Evolutionary conservation across 2,888 invertebrate species (phyloP).

Genomic region (Ochropacha duplaris): DNA sequence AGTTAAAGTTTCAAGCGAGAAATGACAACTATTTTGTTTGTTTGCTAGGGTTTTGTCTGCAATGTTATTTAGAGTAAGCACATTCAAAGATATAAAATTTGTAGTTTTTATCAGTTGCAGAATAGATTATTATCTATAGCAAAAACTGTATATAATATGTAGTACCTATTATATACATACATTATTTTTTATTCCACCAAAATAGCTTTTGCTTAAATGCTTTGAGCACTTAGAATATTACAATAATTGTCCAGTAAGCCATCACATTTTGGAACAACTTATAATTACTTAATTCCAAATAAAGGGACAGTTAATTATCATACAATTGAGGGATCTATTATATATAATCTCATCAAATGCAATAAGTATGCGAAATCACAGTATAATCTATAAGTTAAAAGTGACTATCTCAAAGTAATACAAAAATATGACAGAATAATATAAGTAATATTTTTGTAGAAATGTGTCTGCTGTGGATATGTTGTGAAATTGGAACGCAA

Average conservation of each 20-base stretch:
- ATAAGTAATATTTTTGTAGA: background rate
- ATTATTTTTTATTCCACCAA: background rate
- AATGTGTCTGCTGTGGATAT: background rate
- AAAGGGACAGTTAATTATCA: background rate
- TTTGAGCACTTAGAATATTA: background rate
- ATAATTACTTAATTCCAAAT: background rate
- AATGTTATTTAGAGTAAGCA: background rate
- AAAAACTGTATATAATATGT: background rate
- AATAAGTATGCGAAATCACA: background rate
- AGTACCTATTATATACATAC: no score
- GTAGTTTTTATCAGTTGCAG: background rate
- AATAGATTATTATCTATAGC: background rate
- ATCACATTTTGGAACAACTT: background rate
- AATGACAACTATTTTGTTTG: background rate
- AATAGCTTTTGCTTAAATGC: background rate
- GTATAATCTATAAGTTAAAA: background rate
- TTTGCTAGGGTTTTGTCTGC: background rate
- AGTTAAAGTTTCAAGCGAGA: background rate
- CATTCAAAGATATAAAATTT: background rate
- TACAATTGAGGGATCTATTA: background rate
- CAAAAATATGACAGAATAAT: background rate
- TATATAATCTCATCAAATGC: background rate
- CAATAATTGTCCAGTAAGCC: background rate
- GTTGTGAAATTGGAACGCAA: background rate
- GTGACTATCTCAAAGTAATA: background rate